phyloP scores from a whole-genome alignment of 2,113 vertebrate species.

The Neomonachus schauinslandi region DNA sequence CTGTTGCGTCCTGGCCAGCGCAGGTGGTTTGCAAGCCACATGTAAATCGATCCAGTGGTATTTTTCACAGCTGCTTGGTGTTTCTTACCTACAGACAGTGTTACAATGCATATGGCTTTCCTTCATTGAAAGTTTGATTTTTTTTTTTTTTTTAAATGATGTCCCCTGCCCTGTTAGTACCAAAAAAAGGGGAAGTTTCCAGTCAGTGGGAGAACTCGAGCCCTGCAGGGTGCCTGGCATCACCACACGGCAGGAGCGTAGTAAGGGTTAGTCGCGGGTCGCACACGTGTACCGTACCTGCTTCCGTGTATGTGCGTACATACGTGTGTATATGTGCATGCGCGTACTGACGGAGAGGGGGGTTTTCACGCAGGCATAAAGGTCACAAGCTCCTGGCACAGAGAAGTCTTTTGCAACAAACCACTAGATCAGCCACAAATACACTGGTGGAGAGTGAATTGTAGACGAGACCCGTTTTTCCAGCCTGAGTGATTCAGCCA shows the following conservation, averaged over 20 bases:
- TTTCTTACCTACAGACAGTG: background rate
- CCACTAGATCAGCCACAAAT: background rate
- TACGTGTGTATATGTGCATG: background rate
- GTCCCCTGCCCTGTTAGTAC: background rate
- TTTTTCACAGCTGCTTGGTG: background rate
- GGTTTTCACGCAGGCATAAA: background rate
- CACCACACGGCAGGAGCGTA: background rate
- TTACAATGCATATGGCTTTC: background rate
- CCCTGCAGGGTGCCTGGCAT: background rate
- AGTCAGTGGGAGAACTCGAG: background rate
- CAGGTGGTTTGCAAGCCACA: background rate
- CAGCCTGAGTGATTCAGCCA: background rate
- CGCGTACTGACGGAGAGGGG: background rate
- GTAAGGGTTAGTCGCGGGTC: background rate
- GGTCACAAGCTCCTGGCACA: background rate
- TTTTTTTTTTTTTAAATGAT: background rate
- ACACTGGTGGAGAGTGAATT: background rate
- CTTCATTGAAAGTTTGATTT: conserved; percentile 35
- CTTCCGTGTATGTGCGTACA: background rate
- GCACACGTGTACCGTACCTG: accelerated
- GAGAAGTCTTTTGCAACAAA: background rate
- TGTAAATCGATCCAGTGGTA: background rate
- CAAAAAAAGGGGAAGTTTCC: background rate
- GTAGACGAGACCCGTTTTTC: background rate
- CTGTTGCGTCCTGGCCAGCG: background rate